phyloP scores from a whole-genome alignment of 2,888 invertebrate species.

The Metallyticus violacea region DNA sequence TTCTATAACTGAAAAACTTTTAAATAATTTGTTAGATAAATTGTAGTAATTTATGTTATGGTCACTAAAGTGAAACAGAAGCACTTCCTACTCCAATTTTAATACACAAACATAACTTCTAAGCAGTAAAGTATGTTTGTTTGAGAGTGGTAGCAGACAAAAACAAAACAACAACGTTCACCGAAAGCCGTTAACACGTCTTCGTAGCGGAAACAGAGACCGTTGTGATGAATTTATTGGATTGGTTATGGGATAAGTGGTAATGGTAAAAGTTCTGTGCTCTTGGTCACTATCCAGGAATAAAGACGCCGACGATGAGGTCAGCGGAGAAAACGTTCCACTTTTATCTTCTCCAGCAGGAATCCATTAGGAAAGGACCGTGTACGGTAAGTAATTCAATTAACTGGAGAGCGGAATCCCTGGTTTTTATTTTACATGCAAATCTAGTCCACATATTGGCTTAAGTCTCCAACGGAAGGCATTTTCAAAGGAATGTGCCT shows the following conservation, averaged over 20 bases:
- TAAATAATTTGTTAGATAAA: too few relatives aligned
- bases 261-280: neutral
- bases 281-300: neutral
- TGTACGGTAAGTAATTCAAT: neutral
- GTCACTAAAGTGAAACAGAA: too few relatives aligned
- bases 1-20: too few relatives aligned
- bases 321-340: neutral
- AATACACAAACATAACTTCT: too few relatives aligned
- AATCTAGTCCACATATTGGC: neutral
- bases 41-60: too few relatives aligned
- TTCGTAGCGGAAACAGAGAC: neutral
- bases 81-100: too few relatives aligned
- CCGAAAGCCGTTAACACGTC: neutral
- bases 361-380: neutral
- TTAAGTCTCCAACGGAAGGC: too few relatives aligned
- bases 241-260: neutral
- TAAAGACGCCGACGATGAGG: neutral
- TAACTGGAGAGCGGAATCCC: neutral
- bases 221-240: neutral
- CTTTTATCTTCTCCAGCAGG: neutral
- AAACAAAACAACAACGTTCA: neutral
- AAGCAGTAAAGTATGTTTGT: too few relatives aligned
- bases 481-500: too few relatives aligned
- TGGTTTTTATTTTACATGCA: neutral
- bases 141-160: neutral